Evolutionary conservation across 2,113 vertebrate genomes (phyloP), one percentile per base, ranked within the genome.

Genomic region (Coptodon rendalli): DNA sequence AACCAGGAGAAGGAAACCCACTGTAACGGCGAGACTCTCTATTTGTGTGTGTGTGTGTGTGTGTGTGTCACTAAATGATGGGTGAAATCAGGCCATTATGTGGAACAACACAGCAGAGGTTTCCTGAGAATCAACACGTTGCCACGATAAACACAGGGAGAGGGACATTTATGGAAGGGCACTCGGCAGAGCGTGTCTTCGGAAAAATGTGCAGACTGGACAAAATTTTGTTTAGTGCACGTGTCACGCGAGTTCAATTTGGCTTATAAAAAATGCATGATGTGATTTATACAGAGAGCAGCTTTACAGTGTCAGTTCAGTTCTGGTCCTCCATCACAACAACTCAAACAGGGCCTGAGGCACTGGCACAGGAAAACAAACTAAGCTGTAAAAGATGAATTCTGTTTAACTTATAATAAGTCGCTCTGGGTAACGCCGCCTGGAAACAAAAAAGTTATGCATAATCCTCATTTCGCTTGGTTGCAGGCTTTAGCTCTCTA

Each of bases 41-140:
- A 68, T 68, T 38, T 66, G 61, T 81, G 76, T 79, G 68, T 91
- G 63, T 89, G 84, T 91, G 63, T 89, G 84, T 87, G 87, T 86
- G 88, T 53, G 90, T 40, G 73, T 50, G 3, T 43, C 9, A 12
- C 68, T 85, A 86, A 85, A 88, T 56, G 34, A 83, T 54, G 71
- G 71, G 82, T 84, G 76, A 90, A 93, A 87, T 87, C 73, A 52
- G 85, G 84, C 68, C 57, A 89, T 82, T 91, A 89, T 85, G 89
- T 16, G n/a, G 24, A 85, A 78, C 43, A 79, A n/a, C 9, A 85
- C 11, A 27, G 78, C 36, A 85, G 59, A 52, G 31, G 63, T 45
- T 86, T 38, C 17, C 45, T n/a, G 36, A 84, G 45, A 68, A 81
- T 73, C 79, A 85, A 81, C 71, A 82, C 40, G 56, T 63, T 63